Percentiles rank a stretch among this genome's conserved stretches.
Evolutionary conservation across 2,888 invertebrate species (phyloP).

Genomic region (Balanococcus diminutus): DNA sequence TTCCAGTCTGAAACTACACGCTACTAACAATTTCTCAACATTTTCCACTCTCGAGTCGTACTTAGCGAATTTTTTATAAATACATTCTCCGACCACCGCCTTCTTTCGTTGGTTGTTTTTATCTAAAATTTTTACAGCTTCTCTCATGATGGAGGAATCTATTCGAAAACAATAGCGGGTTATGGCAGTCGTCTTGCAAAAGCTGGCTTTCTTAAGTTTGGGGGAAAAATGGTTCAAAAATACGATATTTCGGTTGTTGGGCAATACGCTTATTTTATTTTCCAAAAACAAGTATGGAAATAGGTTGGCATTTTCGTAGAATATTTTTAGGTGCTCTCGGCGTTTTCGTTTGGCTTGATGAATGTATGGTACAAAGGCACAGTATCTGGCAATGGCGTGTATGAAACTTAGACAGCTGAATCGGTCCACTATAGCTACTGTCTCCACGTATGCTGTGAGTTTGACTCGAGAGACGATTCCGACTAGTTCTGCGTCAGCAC

Average conservation of each 20-base stretch:
- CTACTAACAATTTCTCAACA: neutral
- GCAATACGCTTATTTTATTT: conserved; percentile 70
- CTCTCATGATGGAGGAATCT: neutral
- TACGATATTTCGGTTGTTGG: conserved; percentile 65
- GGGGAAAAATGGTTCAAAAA: no score
- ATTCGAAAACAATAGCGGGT: neutral
- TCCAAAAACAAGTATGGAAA: conserved; percentile 72
- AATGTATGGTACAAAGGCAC: neutral
- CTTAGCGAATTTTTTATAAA: neutral
- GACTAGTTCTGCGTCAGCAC: conserved; percentile 79
- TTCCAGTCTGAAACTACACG: neutral
- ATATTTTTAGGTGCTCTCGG: conserved; percentile 63
- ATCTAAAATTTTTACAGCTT: neutral
- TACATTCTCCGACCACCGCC: neutral
- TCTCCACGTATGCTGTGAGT: conserved; percentile 76
- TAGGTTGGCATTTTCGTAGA: conserved; percentile 69
- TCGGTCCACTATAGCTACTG: conserved; percentile 69
- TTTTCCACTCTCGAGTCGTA: neutral
- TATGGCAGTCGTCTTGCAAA: no score
- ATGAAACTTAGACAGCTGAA: conserved; percentile 59
- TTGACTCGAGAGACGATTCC: conserved; percentile 75
- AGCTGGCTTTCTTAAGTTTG: no score
- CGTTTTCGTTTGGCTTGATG: conserved; percentile 62
- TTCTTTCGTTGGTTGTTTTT: neutral
- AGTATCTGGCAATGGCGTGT: conserved; percentile 19